Evolutionary conservation across 1,140 invertebrate species (phyloP).

Genomic region (Bombus breviceps): DNA sequence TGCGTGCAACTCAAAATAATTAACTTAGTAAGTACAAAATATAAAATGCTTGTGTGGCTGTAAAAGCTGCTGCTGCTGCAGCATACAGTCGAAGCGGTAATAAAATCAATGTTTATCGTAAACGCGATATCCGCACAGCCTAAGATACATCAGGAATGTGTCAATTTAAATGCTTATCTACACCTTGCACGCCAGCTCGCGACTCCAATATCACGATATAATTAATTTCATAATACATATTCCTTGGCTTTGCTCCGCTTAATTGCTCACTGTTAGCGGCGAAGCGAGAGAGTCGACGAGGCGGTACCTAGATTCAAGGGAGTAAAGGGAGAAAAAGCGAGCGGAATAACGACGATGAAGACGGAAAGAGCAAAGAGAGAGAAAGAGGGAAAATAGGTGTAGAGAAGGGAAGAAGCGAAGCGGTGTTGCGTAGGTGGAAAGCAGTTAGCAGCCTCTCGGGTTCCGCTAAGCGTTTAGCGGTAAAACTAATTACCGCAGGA

Average conservation of each 20-base stretch:
- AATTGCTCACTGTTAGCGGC: constrained; percentile 66
- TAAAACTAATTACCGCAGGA: constrained; percentile 65
- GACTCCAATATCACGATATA: constrained; percentile 52
- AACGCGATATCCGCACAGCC: background rate
- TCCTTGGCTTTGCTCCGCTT: constrained; percentile 59
- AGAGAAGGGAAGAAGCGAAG: background rate
- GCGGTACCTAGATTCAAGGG: background rate
- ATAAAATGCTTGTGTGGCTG: background rate
- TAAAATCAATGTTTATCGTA: constrained; percentile 43
- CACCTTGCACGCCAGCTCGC: constrained; percentile 36
- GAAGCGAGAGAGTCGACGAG: constrained; percentile 14
- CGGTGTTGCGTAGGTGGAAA: constrained; percentile 55
- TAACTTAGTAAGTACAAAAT: background rate
- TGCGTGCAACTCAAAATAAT: background rate
- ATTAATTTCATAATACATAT: constrained; percentile 66
- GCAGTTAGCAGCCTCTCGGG: constrained; percentile 63
- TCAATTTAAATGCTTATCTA: constrained; percentile 66
- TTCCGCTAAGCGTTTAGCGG: constrained; percentile 68
- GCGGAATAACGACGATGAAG: background rate
- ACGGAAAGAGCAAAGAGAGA: background rate
- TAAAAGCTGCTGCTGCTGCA: background rate
- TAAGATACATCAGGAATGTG: constrained; percentile 24
- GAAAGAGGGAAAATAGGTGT: background rate
- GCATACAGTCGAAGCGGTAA: background rate
- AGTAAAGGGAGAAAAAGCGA: background rate